These are phyloP conservation scores for Melangyna quadrimaculata DNA, from an alignment of 2,888 invertebrate species.

Conservation along the genomic window DNA sequence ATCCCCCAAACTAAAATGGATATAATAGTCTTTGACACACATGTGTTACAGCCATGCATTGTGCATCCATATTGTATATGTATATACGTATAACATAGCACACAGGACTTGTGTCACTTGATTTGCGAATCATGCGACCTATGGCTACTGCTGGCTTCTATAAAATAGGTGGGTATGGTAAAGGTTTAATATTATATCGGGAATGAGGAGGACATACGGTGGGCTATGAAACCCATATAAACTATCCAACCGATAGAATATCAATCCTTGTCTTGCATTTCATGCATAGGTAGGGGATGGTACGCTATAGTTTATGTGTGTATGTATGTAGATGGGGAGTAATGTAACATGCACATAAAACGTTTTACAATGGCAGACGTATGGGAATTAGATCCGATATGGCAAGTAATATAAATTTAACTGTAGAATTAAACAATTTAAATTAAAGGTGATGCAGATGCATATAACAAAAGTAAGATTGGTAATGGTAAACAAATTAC, in stretches of 20 bases:
- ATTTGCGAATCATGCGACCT: slow-evolving; percentile 70
- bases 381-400: slow-evolving; percentile 65
- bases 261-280: slow-evolving; percentile 66
- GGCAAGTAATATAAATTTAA: slow-evolving; percentile 62
- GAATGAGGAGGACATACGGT: neutral
- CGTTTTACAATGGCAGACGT: slow-evolving; percentile 69
- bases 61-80: no score
- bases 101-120: slow-evolving; percentile 68
- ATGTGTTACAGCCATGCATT: slow-evolving; percentile 33
- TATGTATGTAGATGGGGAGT: slow-evolving; percentile 37
- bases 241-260: slow-evolving; percentile 69
- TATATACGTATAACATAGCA: slow-evolving; percentile 14
- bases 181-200: neutral
- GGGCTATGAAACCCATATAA: slow-evolving; percentile 46
- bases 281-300: neutral
- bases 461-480: no score
- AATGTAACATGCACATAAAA: slow-evolving; percentile 69
- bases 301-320: neutral
- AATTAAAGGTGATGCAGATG: slow-evolving; percentile 50
- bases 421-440: slow-evolving; percentile 60
- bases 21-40: slow-evolving; percentile 15
- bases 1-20: neutral
- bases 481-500: no score
- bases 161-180: neutral
- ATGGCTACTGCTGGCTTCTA: slow-evolving; percentile 23